phyloP scores from a whole-genome alignment of 2,888 invertebrate species.

The Chrysolina oricalcia region DNA sequence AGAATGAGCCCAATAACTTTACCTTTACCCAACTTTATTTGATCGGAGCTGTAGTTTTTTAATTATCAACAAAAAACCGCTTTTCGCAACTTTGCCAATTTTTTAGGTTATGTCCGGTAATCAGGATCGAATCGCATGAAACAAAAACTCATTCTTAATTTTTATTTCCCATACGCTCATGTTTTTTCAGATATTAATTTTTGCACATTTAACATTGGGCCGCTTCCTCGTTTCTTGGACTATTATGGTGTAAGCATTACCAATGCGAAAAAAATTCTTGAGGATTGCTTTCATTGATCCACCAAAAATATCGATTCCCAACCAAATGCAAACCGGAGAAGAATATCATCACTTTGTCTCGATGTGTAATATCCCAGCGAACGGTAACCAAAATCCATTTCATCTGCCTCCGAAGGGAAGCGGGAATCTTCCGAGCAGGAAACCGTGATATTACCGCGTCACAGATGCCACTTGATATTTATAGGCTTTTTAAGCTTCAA shows the following conservation, averaged over 20 bases:
- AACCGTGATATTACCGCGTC: conserved; percentile 61
- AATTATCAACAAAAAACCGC: too few species aligned
- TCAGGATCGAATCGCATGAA: too few species aligned
- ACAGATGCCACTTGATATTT: conserved; percentile 62
- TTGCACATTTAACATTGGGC: too few species aligned
- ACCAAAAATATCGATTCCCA: background rate
- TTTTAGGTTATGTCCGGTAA: too few species aligned
- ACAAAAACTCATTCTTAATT: too few species aligned
- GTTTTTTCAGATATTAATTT: too few species aligned
- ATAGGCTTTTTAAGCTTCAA: conserved; percentile 59
- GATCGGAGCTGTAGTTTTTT: too few species aligned
- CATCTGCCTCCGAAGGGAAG: conserved; percentile 31
- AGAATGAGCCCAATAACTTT: too few species aligned
- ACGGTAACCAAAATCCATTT: conserved; percentile 14
- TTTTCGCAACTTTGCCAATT: too few species aligned
- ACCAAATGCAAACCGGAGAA: background rate
- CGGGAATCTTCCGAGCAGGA: conserved; percentile 54
- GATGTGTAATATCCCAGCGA: conserved; percentile 19
- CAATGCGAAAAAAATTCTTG: background rate
- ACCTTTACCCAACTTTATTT: too few species aligned
- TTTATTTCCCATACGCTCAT: too few species aligned
- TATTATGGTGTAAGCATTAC: background rate
- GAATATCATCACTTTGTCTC: conserved; percentile 21
- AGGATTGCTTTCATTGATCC: background rate
- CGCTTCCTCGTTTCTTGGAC: background rate